Evolutionary conservation across 2,113 vertebrate species (phyloP).

Genomic region (Salvator merianae): DNA sequence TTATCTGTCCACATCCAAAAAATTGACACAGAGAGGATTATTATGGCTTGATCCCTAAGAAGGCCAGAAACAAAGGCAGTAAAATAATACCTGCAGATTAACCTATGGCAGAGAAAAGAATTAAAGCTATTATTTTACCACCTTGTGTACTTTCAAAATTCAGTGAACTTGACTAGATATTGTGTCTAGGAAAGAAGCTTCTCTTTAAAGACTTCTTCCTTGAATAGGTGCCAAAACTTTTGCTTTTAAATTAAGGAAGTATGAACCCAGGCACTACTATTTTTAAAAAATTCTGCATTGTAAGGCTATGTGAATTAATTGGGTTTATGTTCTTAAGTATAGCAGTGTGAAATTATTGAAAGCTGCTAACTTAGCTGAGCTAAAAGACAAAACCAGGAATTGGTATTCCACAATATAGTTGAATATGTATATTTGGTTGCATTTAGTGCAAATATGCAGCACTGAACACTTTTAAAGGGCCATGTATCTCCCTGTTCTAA

Average conservation of each 20-base stretch:
- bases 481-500: background rate
- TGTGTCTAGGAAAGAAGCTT: background rate
- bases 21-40: constrained; percentile 9
- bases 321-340: background rate
- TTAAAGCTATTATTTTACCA: constrained; percentile 14
- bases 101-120: background rate
- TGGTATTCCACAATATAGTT: background rate
- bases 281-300: background rate
- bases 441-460: background rate
- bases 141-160: constrained; percentile 7
- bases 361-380: background rate
- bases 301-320: background rate
- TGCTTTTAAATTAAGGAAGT: background rate
- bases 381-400: background rate
- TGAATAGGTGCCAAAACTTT: background rate
- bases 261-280: background rate
- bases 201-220: background rate
- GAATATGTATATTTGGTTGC: background rate
- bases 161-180: background rate
- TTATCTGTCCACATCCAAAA: background rate
- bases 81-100: constrained; percentile 2
- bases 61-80: constrained; percentile 7
- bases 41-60: constrained; percentile 3
- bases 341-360: background rate
- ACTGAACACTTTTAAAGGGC: background rate